These are phyloP conservation scores for Druon quercuslanigerum DNA, from an alignment of 1,140 invertebrate species.

Conservation along the genomic window DNA sequence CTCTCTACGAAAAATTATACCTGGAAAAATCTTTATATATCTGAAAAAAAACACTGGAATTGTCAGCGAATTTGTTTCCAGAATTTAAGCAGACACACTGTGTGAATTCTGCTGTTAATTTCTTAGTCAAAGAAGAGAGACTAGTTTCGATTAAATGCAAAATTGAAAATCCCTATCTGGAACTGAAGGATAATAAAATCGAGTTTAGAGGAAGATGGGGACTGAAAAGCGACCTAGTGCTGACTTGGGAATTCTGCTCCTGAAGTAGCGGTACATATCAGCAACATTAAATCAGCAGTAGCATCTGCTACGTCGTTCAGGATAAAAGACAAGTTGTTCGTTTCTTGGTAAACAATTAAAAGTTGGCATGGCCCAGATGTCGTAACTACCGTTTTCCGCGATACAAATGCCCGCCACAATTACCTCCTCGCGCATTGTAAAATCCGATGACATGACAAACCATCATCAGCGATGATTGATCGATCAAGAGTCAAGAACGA, in stretches of 20 bases:
- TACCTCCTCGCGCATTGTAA: conserved; percentile 7
- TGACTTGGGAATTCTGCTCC: neutral
- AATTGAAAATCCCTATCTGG: too few relatives aligned
- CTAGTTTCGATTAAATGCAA: too few relatives aligned
- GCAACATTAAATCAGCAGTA: neutral
- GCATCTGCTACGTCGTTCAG: neutral
- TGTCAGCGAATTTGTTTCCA: too few relatives aligned
- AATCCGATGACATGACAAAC: conserved; percentile 22
- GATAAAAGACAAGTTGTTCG: neutral
- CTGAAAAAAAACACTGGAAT: too few relatives aligned
- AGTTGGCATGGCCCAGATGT: conserved; percentile 23
- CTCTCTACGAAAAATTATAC: too few relatives aligned
- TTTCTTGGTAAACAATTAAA: conserved; percentile 28
- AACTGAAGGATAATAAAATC: too few relatives aligned
- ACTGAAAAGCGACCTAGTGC: too few relatives aligned
- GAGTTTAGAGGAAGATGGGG: too few relatives aligned
- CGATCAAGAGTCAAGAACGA: neutral
- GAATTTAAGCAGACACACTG: too few relatives aligned
- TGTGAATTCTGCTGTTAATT: too few relatives aligned
- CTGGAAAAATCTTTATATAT: too few relatives aligned
- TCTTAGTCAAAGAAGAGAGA: too few relatives aligned
- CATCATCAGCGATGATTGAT: conserved; percentile 7
- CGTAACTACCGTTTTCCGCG: conserved; percentile 13
- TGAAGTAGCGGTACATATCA: neutral
- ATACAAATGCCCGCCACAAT: conserved; percentile 17